Evolutionary conservation across 1,140 invertebrate species (phyloP).

Genomic region (Trichoplusia ni): DNA sequence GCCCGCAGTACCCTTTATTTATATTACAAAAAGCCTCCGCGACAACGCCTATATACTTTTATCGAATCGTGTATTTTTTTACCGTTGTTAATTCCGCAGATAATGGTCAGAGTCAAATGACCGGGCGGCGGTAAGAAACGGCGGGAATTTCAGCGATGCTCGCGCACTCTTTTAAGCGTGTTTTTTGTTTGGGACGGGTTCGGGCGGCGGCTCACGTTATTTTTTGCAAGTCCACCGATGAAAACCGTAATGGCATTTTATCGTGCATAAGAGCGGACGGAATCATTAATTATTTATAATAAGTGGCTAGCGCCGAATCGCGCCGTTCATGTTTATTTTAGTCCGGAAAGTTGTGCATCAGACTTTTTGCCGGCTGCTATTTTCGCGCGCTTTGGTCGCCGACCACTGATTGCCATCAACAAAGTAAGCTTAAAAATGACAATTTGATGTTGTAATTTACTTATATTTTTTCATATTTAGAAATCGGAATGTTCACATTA

Average conservation of each 20-base stretch:
- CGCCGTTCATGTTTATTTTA: conserved; percentile 51
- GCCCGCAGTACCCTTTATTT: conserved; percentile 64
- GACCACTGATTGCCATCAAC: conserved; percentile 8
- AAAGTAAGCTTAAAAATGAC: neutral
- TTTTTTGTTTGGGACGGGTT: conserved; percentile 68
- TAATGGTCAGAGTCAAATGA: conserved; percentile 79
- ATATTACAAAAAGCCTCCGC: conserved; percentile 69
- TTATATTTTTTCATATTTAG: neutral
- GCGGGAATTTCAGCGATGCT: conserved; percentile 75
- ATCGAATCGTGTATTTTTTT: conserved; percentile 73
- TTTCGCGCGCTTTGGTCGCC: conserved; percentile 16
- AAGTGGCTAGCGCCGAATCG: conserved; percentile 61
- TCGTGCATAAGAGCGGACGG: conserved; percentile 76
- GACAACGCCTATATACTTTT: conserved; percentile 65
- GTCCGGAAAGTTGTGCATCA: conserved; percentile 23
- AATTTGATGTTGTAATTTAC: neutral
- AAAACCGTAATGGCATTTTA: conserved; percentile 81
- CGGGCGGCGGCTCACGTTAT: conserved; percentile 60
- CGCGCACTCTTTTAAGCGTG: conserved; percentile 72
- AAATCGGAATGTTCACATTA: too few relatives aligned
- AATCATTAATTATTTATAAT: conserved; percentile 82
- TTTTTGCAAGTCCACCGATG: conserved; percentile 73
- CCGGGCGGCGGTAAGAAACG: conserved; percentile 66
- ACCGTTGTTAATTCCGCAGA: conserved; percentile 74
- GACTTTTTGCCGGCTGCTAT: conserved; percentile 17